Evolutionary conservation across 2,113 vertebrate genomes (phyloP).

Genomic region (Ctenodactylus gundi): DNA sequence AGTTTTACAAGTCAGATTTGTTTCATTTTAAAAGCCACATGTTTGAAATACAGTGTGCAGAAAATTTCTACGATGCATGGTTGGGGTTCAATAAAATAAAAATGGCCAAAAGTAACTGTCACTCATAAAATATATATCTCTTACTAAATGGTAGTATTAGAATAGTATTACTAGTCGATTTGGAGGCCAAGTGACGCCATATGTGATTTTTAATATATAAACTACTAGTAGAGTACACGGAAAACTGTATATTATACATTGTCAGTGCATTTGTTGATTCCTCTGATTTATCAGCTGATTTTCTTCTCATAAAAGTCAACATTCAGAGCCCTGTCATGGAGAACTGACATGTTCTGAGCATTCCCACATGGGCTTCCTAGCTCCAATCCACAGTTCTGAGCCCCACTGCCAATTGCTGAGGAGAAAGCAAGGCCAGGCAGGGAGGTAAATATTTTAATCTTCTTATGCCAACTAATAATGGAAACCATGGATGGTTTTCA

Average conservation of each 20-base stretch:
- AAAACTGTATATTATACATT: background rate
- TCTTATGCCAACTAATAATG: background rate
- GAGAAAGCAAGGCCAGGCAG: background rate
- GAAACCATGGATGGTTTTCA: background rate
- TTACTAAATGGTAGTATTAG: background rate
- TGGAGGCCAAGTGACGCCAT: background rate
- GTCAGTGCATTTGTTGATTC: background rate
- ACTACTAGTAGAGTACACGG: background rate
- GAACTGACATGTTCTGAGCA: background rate
- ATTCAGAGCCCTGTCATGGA: background rate
- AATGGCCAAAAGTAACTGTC: background rate
- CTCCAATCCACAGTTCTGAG: background rate
- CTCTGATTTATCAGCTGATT: constrained; percentile 15
- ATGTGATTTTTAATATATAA: background rate
- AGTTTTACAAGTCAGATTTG: constrained; percentile 44
- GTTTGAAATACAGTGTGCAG: constrained; percentile 51
- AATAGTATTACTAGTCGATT: background rate
- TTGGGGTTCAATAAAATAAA: constrained; percentile 53
- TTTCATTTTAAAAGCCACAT: constrained; percentile 47
- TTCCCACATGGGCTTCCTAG: background rate
- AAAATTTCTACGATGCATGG: background rate
- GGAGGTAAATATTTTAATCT: background rate
- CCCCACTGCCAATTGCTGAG: background rate
- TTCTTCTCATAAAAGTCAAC: constrained; percentile 49
- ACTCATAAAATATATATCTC: constrained; percentile 38